phyloP scores from a whole-genome alignment of 2,888 invertebrate species.

The Amphimallon solstitiale region DNA sequence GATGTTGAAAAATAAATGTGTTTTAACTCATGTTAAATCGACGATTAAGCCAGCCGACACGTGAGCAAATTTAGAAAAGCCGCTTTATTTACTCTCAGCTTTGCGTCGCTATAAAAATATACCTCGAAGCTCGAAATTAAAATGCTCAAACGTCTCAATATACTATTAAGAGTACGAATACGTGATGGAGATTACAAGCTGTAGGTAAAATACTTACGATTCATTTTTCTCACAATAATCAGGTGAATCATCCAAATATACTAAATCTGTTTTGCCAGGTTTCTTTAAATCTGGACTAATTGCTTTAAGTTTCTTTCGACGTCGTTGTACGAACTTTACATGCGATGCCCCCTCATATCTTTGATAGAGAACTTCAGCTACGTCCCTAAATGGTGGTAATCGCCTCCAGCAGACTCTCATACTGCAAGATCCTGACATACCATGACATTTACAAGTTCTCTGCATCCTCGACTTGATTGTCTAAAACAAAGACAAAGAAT shows the following conservation, averaged over 20 bases:
- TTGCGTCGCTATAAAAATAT: too few species aligned
- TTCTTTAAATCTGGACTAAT: constrained; percentile 82
- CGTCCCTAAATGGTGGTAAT: constrained; percentile 78
- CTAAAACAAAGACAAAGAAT: too few species aligned
- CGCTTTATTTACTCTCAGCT: too few species aligned
- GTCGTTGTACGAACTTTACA: constrained; percentile 76
- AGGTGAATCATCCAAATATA: constrained; percentile 89
- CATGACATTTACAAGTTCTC: constrained; percentile 92
- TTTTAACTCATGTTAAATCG: too few species aligned
- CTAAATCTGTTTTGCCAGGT: constrained; percentile 90
- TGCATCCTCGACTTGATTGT: constrained; percentile 80
- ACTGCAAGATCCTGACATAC: constrained; percentile 92
- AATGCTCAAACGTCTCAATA: too few species aligned
- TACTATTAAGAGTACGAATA: too few species aligned
- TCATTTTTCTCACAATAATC: constrained; percentile 90
- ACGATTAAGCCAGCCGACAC: too few species aligned
- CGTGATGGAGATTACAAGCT: not conserved
- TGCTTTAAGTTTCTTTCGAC: constrained; percentile 76
- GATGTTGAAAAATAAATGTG: too few species aligned
- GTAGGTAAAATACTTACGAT: constrained; percentile 69
- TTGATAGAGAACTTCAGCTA: constrained; percentile 81
- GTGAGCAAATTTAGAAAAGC: too few species aligned
- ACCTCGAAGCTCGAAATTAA: too few species aligned
- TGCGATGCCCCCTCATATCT: constrained; percentile 89
- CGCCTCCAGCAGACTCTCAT: constrained; percentile 91